A percentile compares a stretch with the other conserved stretches of the same genome.
Evolutionary conservation across 2,888 invertebrate genomes (phyloP).

Genomic region (Oscheius sp.): DNA sequence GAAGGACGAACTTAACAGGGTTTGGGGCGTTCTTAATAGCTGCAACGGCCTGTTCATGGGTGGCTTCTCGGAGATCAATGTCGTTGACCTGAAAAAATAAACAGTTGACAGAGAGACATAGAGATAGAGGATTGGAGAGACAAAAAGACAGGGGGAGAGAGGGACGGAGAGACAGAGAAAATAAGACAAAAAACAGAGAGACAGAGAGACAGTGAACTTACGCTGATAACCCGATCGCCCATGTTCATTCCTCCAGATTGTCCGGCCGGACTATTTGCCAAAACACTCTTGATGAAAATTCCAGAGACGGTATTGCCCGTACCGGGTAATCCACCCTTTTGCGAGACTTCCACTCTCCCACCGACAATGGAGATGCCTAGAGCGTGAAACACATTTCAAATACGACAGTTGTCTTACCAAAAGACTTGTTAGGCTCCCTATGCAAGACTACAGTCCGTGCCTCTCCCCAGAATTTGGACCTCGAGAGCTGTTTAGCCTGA

Average conservation of each 20-base stretch:
- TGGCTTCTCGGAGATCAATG: conserved; percentile 87
- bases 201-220: conserved; percentile 54
- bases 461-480: conserved; percentile 82
- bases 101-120: background rate
- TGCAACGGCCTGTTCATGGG: conserved; percentile 92
- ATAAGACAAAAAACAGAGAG: no score
- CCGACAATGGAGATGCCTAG: conserved; percentile 90
- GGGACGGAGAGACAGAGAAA: no score
- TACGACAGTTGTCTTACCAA: conserved; percentile 78
- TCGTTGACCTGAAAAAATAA: conserved; percentile 82
- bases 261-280: conserved; percentile 92
- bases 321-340: conserved; percentile 74
- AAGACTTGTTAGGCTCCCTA: conserved; percentile 83
- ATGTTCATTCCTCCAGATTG: conserved; percentile 80
- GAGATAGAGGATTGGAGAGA: no score
- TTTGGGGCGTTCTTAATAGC: conserved; percentile 90
- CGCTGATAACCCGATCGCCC: conserved; percentile 77
- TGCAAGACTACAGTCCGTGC: conserved; percentile 83
- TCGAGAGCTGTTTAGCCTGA: conserved; percentile 51
- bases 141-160: no score
- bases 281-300: conserved; percentile 96
- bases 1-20: conserved; percentile 89
- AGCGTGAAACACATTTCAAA: background rate
- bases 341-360: conserved; percentile 82
- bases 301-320: conserved; percentile 85